Evolutionary conservation across 2,888 invertebrate species (phyloP).

Genomic region (Bhutanitis thaidina): DNA sequence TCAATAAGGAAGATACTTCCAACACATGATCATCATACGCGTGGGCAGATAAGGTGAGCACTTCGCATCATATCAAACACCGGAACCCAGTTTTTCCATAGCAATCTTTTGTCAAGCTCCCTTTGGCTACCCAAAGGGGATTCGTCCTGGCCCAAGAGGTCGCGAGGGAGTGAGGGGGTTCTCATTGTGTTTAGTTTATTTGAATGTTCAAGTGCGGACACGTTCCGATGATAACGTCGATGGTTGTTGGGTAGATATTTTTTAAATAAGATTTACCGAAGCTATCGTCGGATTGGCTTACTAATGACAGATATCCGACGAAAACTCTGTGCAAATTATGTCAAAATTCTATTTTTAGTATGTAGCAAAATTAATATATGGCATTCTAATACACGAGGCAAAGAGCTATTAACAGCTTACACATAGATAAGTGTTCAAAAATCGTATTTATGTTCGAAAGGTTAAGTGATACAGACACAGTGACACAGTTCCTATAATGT

Average conservation of each 20-base stretch:
- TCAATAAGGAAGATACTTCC: neutral
- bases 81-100: conserved; percentile 66
- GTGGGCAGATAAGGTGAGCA: conserved; percentile 1
- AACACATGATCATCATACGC: neutral
- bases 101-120: conserved; percentile 63
- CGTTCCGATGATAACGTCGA: conserved; percentile 55
- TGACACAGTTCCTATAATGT: too few species aligned
- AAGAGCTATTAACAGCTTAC: too few species aligned
- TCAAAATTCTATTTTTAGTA: too few species aligned
- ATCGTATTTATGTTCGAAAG: neutral
- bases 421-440: too few species aligned
- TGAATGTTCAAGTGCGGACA: conserved; percentile 68
- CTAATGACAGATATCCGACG: too few species aligned
- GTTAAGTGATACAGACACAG: neutral
- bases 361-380: too few species aligned
- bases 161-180: conserved; percentile 28
- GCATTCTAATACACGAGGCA: too few species aligned
- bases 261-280: neutral
- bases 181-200: conserved; percentile 59
- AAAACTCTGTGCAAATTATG: too few species aligned
- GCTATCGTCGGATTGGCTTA: too few species aligned
- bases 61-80: conserved; percentile 60
- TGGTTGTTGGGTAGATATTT: conserved; percentile 17
- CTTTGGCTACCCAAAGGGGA: conserved; percentile 31
- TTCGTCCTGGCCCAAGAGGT: conserved; percentile 36